These are phyloP conservation scores for Xiphophorus maculatus DNA, from an alignment of 2,113 vertebrate genomes.

Conservation along the genomic window DNA sequence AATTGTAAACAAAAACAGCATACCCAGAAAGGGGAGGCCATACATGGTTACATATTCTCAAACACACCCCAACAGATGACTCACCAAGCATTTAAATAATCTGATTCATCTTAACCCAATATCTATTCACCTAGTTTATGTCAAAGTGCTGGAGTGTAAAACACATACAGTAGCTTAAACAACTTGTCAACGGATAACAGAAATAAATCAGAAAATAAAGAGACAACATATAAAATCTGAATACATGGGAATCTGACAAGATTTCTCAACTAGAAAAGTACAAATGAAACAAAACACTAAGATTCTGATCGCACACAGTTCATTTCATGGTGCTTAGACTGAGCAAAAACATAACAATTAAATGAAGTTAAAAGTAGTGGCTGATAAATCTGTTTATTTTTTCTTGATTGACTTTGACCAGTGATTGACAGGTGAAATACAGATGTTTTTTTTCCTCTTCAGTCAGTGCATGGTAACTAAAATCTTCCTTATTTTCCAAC, in stretches of 20 bases:
- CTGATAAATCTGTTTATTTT: too few relatives aligned
- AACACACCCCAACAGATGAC: conserved; percentile 8
- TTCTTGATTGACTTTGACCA: neutral
- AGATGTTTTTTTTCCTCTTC: neutral
- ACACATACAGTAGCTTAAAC: conserved; percentile 13
- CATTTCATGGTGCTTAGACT: neutral
- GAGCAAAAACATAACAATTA: neutral
- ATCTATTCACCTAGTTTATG: conserved; percentile 1
- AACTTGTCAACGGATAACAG: conserved; percentile 2
- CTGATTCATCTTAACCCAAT: conserved; percentile 6
- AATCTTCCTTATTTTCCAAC: neutral
- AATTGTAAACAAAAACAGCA: conserved; percentile 19
- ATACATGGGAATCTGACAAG: conserved; percentile 17
- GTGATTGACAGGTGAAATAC: neutral
- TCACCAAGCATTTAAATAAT: conserved; percentile 15
- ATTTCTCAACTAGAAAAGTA: conserved; percentile 8
- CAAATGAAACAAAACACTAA: conserved; percentile 8
- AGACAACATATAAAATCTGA: conserved; percentile 29
- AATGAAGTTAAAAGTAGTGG: neutral
- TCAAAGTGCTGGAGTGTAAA: conserved; percentile 51
- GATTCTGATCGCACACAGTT: conserved; percentile 10
- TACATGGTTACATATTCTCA: conserved; percentile 3
- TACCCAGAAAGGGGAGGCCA: neutral
- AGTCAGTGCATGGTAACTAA: neutral
- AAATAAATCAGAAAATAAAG: conserved; percentile 59